Conservation (phyloP, 2,113 vertebrate species). For the Nothoprocta perdicaria region DNA sequence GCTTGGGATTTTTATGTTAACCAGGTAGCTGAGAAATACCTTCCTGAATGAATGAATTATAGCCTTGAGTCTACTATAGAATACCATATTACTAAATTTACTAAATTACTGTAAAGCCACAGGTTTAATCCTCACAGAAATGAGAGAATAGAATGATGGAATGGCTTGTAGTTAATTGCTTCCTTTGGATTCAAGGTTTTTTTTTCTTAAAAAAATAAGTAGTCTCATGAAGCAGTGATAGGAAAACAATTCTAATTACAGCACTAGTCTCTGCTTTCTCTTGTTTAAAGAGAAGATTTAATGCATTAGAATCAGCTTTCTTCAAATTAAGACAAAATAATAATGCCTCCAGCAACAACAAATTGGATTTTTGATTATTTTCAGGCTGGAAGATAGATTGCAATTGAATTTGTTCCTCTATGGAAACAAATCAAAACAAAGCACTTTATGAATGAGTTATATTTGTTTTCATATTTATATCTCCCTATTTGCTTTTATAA, state of each 20-base stretch:
- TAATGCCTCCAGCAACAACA: neutral
- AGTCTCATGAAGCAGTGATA: neutral
- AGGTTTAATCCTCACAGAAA: neutral
- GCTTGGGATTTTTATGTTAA: constrained; percentile 15
- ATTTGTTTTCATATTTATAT: neutral
- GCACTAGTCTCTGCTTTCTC: neutral
- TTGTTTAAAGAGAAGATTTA: constrained; percentile 11
- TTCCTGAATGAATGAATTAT: neutral
- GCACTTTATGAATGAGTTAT: neutral
- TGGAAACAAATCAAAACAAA: constrained; percentile 14
- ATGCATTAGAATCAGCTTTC: neutral
- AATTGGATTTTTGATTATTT: constrained; percentile 26
- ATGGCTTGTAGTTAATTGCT: neutral
- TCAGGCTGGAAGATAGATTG: constrained; percentile 23
- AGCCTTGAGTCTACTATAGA: neutral
- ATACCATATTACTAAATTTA: neutral
- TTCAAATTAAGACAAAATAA: constrained; percentile 54
- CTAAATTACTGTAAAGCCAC: neutral
- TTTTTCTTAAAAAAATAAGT: neutral
- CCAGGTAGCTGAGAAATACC: neutral
- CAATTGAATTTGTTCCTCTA: neutral
- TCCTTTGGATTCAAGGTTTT: neutral
- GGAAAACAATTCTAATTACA: neutral
- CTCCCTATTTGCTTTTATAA: constrained; percentile 12
- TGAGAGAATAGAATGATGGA: neutral